Evolutionary conservation across 1,140 invertebrate genomes (phyloP).

Genomic region (Drosophila nebulosa): DNA sequence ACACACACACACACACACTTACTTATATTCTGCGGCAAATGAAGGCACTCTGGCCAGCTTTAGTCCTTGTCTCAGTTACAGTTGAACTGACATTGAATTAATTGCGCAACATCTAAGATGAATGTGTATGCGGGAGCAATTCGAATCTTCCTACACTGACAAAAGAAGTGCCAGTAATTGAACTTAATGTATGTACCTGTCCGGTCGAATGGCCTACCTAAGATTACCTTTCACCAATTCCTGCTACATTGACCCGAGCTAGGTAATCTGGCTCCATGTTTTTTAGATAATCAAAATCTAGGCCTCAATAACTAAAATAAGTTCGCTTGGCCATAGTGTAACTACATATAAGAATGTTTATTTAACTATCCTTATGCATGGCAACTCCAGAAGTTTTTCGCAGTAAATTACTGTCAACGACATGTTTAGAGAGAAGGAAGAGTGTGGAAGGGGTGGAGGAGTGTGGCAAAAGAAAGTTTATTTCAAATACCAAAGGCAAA

Average conservation of each 20-base stretch:
- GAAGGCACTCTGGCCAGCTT: conserved; percentile 19
- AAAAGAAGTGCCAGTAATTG: neutral
- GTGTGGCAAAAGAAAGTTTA: no score
- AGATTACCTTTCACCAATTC: neutral
- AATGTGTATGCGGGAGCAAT: neutral
- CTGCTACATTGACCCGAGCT: neutral
- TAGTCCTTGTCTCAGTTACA: conserved; percentile 49
- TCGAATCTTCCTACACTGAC: neutral
- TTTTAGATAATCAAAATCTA: no score
- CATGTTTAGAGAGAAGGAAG: neutral
- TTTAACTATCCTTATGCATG: neutral
- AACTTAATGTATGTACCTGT: neutral
- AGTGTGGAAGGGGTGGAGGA: neutral
- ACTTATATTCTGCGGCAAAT: no score
- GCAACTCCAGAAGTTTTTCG: neutral
- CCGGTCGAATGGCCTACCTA: neutral
- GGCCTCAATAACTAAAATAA: no score
- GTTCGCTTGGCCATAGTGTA: neutral
- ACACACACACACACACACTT: no score
- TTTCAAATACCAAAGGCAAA: conserved; percentile 4
- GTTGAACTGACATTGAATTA: conserved; percentile 56
- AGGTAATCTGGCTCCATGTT: no score
- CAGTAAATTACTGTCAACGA: neutral
- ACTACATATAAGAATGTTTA: neutral
- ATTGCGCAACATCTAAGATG: conserved; percentile 22